A percentile compares a stretch with the other conserved stretches of the same genome.
phyloP scores from a whole-genome alignment of 2,113 vertebrate genomes.

The Hypanus sabinus region DNA sequence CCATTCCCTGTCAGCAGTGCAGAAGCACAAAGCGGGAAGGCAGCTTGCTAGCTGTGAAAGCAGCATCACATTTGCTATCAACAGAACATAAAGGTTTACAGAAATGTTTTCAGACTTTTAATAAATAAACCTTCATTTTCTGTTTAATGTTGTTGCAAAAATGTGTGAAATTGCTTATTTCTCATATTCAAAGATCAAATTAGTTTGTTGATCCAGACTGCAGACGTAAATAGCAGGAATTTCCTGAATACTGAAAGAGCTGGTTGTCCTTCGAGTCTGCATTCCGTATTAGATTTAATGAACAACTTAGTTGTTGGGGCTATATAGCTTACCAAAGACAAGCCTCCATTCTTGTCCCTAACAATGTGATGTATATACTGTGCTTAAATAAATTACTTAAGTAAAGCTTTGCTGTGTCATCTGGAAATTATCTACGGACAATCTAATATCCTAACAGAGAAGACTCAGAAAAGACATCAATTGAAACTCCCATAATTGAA shows the following conservation, averaged over 20 bases:
- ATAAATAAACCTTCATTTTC: conserved; percentile 33
- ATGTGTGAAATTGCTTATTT: conserved; percentile 34
- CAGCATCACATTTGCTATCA: background rate
- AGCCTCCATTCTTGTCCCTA: background rate
- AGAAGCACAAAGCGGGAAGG: background rate
- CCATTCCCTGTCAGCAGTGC: background rate
- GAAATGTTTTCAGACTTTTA: conserved; percentile 20
- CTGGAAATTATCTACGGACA: background rate
- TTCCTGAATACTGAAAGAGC: conserved; percentile 28
- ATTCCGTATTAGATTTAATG: conserved; percentile 1
- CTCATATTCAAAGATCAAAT: conserved; percentile 20
- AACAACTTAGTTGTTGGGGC: background rate
- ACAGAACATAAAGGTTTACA: conserved; percentile 5
- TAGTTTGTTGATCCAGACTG: background rate
- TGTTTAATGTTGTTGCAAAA: conserved; percentile 34
- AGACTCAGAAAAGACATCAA: conserved; percentile 10
- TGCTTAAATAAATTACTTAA: background rate
- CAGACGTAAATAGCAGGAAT: conserved; percentile 31
- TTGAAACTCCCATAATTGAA: background rate
- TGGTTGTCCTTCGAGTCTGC: conserved; percentile 10
- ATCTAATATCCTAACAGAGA: conserved; percentile 21
- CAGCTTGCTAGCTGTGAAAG: conserved; percentile 18
- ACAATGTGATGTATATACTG: background rate
- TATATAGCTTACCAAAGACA: conserved; percentile 16
- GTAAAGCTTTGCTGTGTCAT: background rate